Evolutionary conservation across 2,888 invertebrate species (phyloP), one percentile per base, ranked within the genome.

Genomic region (Pollenia labialis): DNA sequence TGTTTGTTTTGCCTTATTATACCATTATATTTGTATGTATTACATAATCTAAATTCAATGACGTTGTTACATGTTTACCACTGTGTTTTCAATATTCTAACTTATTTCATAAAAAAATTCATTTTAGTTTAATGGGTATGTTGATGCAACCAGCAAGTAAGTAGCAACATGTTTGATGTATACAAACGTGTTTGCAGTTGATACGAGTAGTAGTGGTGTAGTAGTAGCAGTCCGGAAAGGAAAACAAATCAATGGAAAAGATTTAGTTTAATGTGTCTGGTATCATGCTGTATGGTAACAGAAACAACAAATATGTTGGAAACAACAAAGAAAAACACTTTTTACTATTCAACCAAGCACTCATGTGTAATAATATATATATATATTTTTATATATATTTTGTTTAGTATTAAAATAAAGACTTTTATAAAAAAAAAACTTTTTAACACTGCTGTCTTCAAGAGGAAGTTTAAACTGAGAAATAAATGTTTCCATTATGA

Each of bases 11-110:
- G 54, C 72, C 80, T 83, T 86, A 81, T 80, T 83, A 76, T 77
- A 76, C 48, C 72, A 79, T 79, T 81, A 52, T 42, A 83, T 74
- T 68, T 77, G 32, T 32, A 77, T 77, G 54, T 81, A 81, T 87
- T 87, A 77, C 83, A 87, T 87, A 87, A 87, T 77, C 82, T 54
- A 50, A 74, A 85, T 79, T 82, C 82, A 75, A 79, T 85, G 79
- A 69, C 72, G 48, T 76, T 66, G 69, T 64, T 46, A 52, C 52
- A 62, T 75, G 81, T 66, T 72, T 52, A 60, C 56, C 58, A 80
- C 18, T 81, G 62, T 60, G 44, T 66, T 81, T 76, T 77, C 18
- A 64, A 56, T 56, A 80, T 81, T 81, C 71, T 66, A 60, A 66
- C 58, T 77, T 16, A 32, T 71, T n/a, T 18, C 10, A 23, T 6